Base-by-base conservation (phyloP, 2,797 vertebrate genomes). In the Erethizon dorsatum region DNA sequence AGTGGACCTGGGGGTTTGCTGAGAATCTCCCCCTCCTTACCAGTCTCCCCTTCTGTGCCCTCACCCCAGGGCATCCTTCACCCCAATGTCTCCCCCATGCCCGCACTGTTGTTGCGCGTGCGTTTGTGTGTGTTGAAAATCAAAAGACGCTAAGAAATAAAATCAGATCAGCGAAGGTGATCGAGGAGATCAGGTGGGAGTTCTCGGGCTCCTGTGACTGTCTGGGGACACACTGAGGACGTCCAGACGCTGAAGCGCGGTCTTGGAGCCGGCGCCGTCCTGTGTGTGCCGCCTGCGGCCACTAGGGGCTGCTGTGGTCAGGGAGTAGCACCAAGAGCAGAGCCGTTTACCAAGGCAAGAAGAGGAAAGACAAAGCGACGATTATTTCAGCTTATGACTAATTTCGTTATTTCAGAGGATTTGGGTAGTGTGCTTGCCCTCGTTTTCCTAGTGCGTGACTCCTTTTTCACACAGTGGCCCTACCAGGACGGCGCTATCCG, bases 281-380 rank as follows among this genome's bases (percentile, higher is more conserved):
- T 17, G 1, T 1, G 18, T 18, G 54, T 50, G 86, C 28, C 78
- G 14, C 79, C 41, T 90, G 78, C 78, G 57, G 96, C 98, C 98
- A 75, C 97, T 88, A 95, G 98, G 95, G 98, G 98, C 61, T 95
- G 97, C 98, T 98, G 96, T 98, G 91, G 96, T 65, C 83, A 96
- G 98, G 94, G 95, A 57, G 56, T 94, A 85, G 92, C 24, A 92
- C 5, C 0, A 2, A 83, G 37, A 65, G 2, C 6, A 2, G 45
- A 69, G 50, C 41, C 52, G 20, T 0, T 91, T 84, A 88, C 79
- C 14, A 52, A 85, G 41, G 54, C 6, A 18, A 41, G 47, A 8
- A 71, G 54, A 97, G 57, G 5, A 73, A 57, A 97, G 56, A 90
- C 96, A 97, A 90, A 96, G 52, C 26, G 1, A 24, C 31, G 92